Base-by-base conservation (phyloP, 2,888 invertebrate species). In the Eupithecia exiguata region DNA sequence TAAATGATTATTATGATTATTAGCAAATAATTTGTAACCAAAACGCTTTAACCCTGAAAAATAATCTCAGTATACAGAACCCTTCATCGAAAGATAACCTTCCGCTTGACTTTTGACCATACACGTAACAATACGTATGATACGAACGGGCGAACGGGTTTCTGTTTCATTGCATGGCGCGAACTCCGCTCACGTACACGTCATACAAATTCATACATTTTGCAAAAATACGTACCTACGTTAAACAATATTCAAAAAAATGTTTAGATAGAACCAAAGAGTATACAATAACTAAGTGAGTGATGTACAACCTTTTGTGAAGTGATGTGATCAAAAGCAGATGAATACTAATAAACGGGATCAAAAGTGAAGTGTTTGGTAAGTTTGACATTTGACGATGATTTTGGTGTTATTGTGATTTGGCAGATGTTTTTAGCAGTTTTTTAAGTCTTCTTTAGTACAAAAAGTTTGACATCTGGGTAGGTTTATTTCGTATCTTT, bases 51-150 rank as follows among this genome's bases (percentile, higher is more conserved):
- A 35, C 35, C 35, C 35, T 35, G 18, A 65, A 65, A 40, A 43
- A 66, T 66, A 25, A 66, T 40, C 38, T n/a, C 21, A n/a, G 14
- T 38, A 16, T 75, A 72, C 75, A 25, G 74, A 72, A 70, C 70
- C 69, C 38, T 10, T 12, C 36, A 36, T 12, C 3, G 10, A n/a
- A 62, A 14, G 67, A 72, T 66, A 72, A 46, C 35, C 66, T 46
- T 66, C 16, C 61, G 63, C 72, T 76, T 71, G 75, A 71, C 74
- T 61, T 70, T 65, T 74, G 68, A 74, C 72, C 70, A 74, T 67
- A 71, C 46, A 77, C 70, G 66, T 75, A 76, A 74, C 68, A 76
- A 67, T 69, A 68, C 68, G 72, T 18, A 65, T 38, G 6, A 62
- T 25, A 61, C 53, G 21, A 35, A 63, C 70, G 21, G 36, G 74